These are phyloP conservation scores for Drosophila ananassae DNA, from an alignment of 1,140 invertebrate genomes.

Conservation along the genomic window DNA sequence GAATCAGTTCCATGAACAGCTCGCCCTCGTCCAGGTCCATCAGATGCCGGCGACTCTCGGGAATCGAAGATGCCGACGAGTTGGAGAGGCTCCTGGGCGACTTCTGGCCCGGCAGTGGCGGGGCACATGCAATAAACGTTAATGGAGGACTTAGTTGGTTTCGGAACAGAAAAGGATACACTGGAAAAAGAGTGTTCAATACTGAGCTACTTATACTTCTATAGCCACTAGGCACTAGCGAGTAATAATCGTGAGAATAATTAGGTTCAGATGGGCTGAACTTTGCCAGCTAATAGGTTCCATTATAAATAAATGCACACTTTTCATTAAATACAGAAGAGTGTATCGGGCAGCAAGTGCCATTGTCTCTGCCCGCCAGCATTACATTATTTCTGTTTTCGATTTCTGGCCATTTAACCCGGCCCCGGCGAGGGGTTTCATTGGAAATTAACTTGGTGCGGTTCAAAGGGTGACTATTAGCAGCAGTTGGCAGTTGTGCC, in stretches of 20 bases:
- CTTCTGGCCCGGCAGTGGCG: slow-evolving; percentile 78
- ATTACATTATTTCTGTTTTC: slow-evolving; percentile 39
- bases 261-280: slow-evolving; percentile 39
- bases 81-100: slow-evolving; percentile 85
- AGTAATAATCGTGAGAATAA: slow-evolving; percentile 11
- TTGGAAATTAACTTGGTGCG: slow-evolving; percentile 54
- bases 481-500: slow-evolving; percentile 51
- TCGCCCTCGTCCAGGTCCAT: slow-evolving; percentile 90
- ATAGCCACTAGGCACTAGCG: background rate
- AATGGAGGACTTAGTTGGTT: slow-evolving; percentile 58
- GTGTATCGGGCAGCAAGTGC: slow-evolving; percentile 13
- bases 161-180: slow-evolving; percentile 5
- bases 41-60: slow-evolving; percentile 86
- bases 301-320: slow-evolving; percentile 1
- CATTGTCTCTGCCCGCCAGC: slow-evolving; percentile 19
- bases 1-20: slow-evolving; percentile 96
- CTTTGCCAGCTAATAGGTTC: background rate
- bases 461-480: slow-evolving; percentile 70
- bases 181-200: background rate
- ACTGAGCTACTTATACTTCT: no score
- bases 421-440: slow-evolving; percentile 12
- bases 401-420: slow-evolving; percentile 48
- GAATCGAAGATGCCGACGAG: slow-evolving; percentile 82
- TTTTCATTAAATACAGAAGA: slow-evolving; percentile 40
- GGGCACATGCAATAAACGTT: slow-evolving; percentile 48